Percentiles rank a stretch among this genome's conserved stretches.
These are phyloP conservation scores for Hassar affinis DNA, from an alignment of 2,113 vertebrate genomes.

Conservation along the genomic window DNA sequence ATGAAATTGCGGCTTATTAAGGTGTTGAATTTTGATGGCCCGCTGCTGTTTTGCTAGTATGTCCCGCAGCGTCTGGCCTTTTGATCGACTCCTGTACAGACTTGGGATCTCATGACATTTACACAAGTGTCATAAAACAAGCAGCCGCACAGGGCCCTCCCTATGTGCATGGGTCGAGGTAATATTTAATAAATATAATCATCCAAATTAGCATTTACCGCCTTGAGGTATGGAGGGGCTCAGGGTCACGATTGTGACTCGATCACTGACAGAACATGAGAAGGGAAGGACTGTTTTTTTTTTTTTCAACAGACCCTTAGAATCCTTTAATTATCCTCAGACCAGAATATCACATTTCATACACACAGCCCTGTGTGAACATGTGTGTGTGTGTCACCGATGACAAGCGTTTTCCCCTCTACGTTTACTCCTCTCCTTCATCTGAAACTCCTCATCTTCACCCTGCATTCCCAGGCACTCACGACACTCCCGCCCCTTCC, in stretches of 20 bases:
- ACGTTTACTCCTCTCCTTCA: not conserved
- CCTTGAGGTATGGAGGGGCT: constrained; percentile 79
- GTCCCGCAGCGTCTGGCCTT: constrained; percentile 95
- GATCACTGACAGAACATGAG: constrained; percentile 86
- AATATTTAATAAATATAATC: constrained; percentile 99
- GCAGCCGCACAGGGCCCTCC: constrained; percentile 81
- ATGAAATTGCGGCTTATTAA: constrained; percentile 96
- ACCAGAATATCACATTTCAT: constrained; percentile 35
- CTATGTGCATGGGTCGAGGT: constrained; percentile 79
- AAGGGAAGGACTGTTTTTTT: constrained; percentile 79
- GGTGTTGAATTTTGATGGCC: constrained; percentile 92
- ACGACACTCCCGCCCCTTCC: not conserved
- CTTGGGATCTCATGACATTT: constrained; percentile 92
- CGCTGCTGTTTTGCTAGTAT: constrained; percentile 92
- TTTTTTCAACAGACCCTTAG: constrained; percentile 73
- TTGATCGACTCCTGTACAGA: constrained; percentile 88
- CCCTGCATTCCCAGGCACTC: not conserved
- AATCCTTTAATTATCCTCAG: constrained; percentile 55
- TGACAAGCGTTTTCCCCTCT: constrained; percentile 19
- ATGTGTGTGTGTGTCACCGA: not conserved
- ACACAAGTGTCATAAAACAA: constrained; percentile 99
- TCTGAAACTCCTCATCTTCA: not conserved
- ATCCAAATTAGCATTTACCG: constrained; percentile 96
- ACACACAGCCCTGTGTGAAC: constrained; percentile 11
- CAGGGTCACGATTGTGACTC: constrained; percentile 85